Conservation (phyloP, 2,888 invertebrate genomes). For the Tolmerus cingulatus region DNA sequence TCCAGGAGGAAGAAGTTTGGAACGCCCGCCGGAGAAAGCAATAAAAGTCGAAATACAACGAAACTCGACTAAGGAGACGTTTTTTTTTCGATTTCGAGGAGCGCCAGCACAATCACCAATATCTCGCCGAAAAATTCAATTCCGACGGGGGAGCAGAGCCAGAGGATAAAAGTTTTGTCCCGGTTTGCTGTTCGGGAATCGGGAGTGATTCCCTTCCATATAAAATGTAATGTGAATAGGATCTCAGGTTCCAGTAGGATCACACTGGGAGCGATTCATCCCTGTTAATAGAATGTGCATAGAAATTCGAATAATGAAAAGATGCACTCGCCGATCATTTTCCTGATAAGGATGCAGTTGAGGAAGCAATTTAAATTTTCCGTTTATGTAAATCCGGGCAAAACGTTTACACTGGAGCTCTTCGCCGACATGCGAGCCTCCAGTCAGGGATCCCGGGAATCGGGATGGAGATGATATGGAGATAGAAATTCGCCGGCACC, state of each 20-base stretch:
- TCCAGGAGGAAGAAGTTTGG: not conserved
- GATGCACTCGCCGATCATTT: conserved; percentile 2
- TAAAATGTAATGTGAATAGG: not conserved
- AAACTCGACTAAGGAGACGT: not conserved
- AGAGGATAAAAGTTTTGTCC: not conserved
- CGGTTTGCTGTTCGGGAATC: not conserved
- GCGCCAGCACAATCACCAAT: not conserved
- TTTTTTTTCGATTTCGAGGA: not conserved
- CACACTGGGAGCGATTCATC: not conserved
- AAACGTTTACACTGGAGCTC: not conserved
- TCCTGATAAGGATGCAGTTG: conserved; percentile 32
- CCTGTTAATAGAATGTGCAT: conserved; percentile 17
- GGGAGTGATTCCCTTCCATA: not conserved
- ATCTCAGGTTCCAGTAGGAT: not conserved
- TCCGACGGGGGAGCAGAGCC: not conserved
- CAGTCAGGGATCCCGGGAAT: not conserved
- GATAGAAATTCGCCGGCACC: not conserved
- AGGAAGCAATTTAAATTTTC: conserved; percentile 10
- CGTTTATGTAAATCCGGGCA: not conserved
- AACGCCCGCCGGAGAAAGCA: not conserved
- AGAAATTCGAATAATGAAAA: not conserved
- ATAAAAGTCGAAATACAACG: not conserved
- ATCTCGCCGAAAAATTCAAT: not conserved
- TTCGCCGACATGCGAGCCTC: not conserved
- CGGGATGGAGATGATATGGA: not conserved